These are phyloP conservation scores for Sebastes iracundus DNA, from an alignment of 2,797 vertebrate genomes.

Conservation along the genomic window DNA sequence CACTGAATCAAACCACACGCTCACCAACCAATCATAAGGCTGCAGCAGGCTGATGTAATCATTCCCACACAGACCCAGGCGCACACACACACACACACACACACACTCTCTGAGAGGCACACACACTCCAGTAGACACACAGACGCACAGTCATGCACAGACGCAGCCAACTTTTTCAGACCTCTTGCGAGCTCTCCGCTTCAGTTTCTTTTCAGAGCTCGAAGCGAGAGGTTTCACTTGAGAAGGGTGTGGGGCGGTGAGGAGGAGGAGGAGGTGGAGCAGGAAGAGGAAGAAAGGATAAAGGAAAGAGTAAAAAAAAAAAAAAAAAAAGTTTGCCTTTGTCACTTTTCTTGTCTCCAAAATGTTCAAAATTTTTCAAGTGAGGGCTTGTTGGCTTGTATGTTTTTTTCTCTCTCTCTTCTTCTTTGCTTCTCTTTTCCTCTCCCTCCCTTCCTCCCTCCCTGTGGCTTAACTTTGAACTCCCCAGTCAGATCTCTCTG, in stretches of 20 bases:
- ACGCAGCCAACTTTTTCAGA: conserved; percentile 74
- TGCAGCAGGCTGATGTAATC: conserved; percentile 91
- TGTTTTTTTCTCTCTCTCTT: background rate
- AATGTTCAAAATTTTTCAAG: conserved; percentile 60
- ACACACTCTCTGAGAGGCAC: conserved; percentile 7
- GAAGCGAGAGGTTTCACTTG: conserved; percentile 52
- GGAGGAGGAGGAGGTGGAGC: background rate
- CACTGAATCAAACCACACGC: conserved; percentile 91
- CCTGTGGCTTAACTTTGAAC: conserved; percentile 72
- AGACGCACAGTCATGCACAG: conserved; percentile 77
- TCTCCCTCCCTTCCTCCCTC: conserved; percentile 31
- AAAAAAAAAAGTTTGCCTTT: conserved; percentile 32
- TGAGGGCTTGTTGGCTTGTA: conserved; percentile 50
- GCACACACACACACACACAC: conserved; percentile 44
- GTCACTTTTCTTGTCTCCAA: conserved; percentile 35
- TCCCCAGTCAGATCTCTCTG: conserved; percentile 72
- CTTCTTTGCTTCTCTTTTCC: conserved; percentile 10
- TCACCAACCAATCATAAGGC: conserved; percentile 88
- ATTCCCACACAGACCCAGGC: conserved; percentile 84
- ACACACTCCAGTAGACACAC: conserved; percentile 66
- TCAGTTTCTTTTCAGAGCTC: conserved; percentile 63
- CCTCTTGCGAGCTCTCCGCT: conserved; percentile 52
- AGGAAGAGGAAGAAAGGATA: conserved; percentile 11
- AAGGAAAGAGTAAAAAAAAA: conserved; percentile 2
- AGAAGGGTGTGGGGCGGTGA: conserved; percentile 57